phyloP scores from a whole-genome alignment of 2,797 vertebrate genomes.

The Orientallactaga sibirica region DNA sequence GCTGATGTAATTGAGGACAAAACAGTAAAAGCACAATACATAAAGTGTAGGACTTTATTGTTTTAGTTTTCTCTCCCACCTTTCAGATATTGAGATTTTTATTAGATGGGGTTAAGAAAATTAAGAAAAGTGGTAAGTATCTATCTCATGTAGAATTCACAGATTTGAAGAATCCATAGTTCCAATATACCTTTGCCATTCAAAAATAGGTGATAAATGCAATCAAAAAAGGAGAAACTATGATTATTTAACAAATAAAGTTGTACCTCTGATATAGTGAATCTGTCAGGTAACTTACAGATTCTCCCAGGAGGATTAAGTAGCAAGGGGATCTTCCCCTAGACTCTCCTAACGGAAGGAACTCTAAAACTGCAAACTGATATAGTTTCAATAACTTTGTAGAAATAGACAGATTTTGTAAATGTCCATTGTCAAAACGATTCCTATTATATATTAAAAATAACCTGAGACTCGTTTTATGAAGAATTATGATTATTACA shows the following conservation, averaged over 20 bases:
- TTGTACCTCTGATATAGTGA: rapidly evolving
- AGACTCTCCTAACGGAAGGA: rapidly evolving
- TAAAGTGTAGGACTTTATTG: not conserved
- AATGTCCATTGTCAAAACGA: not conserved
- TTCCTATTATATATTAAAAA: not conserved
- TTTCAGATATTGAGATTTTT: not conserved
- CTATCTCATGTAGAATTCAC: not conserved
- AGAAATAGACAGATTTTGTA: not conserved
- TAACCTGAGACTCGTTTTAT: not conserved
- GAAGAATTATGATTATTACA: not conserved
- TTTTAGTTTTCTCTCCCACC: not conserved
- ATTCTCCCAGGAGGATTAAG: not conserved
- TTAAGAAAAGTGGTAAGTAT: not conserved
- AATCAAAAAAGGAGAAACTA: not conserved
- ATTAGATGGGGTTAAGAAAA: not conserved
- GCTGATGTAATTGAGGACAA: not conserved
- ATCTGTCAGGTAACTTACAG: not conserved
- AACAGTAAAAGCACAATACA: not conserved
- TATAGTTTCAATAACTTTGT: not conserved
- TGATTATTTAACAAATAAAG: not conserved
- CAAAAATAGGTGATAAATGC: not conserved
- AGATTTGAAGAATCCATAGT: not conserved
- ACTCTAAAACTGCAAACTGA: not conserved
- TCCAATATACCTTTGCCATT: not conserved
- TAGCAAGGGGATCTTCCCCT: not conserved